Evolutionary conservation across 2,113 vertebrate genomes (phyloP).

Genomic region (Pagrus major): DNA sequence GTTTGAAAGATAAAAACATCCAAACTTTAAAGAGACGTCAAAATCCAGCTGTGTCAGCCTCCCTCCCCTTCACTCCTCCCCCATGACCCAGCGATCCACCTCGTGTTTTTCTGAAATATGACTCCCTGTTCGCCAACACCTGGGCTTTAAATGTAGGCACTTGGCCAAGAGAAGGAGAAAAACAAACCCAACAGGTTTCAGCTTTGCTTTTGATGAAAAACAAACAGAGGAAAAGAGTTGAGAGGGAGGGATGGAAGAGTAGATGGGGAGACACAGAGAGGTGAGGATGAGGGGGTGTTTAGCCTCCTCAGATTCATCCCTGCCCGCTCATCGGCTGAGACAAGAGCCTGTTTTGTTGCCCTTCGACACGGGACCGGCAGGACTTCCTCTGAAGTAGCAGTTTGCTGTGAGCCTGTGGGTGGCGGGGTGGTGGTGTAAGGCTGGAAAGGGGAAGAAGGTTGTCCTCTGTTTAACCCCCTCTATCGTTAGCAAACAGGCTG

Average conservation of each 20-base stretch:
- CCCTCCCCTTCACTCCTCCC: neutral
- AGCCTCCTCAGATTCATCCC: slow-evolving; percentile 22
- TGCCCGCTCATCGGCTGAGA: slow-evolving; percentile 45
- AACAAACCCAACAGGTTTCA: slow-evolving; percentile 67
- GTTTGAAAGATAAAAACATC: slow-evolving; percentile 53
- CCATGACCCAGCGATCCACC: neutral
- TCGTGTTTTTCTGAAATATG: slow-evolving; percentile 64
- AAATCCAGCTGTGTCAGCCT: neutral
- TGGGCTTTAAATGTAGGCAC: slow-evolving; percentile 56
- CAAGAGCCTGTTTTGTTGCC: slow-evolving; percentile 62
- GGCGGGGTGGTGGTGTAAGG: neutral
- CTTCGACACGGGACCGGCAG: slow-evolving; percentile 59
- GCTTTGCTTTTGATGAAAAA: slow-evolving; percentile 57
- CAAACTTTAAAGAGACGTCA: neutral
- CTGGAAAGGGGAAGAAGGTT: neutral
- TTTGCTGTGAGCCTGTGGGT: slow-evolving; percentile 68
- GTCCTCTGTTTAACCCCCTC: slow-evolving; percentile 45
- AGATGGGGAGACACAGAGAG: slow-evolving; percentile 16
- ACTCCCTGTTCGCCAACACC: slow-evolving; percentile 54
- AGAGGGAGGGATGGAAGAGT: slow-evolving; percentile 5
- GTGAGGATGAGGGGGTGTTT: slow-evolving; percentile 19
- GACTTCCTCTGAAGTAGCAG: slow-evolving; percentile 76
- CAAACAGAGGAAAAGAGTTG: slow-evolving; percentile 25
- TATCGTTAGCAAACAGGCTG: slow-evolving; percentile 19
- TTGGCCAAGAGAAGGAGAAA: slow-evolving; percentile 53